These are phyloP conservation scores for Trachemys scripta DNA, from an alignment of 2,113 vertebrate species.

Conservation along the genomic window DNA sequence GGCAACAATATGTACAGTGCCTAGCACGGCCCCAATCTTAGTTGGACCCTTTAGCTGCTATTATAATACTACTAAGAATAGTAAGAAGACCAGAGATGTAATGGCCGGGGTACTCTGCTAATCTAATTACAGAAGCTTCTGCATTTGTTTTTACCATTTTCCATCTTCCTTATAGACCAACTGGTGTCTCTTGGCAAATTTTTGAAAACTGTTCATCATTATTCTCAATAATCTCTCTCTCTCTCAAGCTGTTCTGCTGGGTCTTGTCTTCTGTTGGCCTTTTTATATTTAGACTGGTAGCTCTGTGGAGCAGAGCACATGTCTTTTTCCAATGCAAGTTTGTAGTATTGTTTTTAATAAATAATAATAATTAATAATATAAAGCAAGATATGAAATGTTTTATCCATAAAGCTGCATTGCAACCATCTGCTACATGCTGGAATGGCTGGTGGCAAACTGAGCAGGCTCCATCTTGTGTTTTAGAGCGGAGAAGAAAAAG, in stretches of 20 bases:
- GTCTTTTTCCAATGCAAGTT: neutral
- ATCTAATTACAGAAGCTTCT: neutral
- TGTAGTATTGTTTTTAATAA: neutral
- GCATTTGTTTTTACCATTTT: neutral
- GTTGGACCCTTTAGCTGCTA: neutral
- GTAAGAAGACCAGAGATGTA: neutral
- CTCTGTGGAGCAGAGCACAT: constrained; percentile 8
- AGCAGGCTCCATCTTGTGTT: fast-evolving
- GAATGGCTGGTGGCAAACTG: neutral
- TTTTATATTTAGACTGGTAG: neutral
- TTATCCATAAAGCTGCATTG: neutral
- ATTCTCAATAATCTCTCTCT: neutral
- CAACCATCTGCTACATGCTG: neutral
- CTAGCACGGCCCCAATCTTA: neutral
- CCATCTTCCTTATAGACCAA: neutral
- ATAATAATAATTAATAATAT: neutral
- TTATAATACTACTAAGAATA: neutral
- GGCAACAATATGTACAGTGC: too few relatives aligned
- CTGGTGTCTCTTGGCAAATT: constrained; percentile 12
- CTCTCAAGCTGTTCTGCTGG: neutral
- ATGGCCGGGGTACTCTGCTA: neutral
- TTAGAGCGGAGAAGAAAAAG: neutral
- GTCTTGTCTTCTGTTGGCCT: constrained; percentile 1
- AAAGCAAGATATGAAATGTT: neutral
- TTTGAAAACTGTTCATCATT: neutral